A percentile compares a stretch with the other conserved stretches of the same genome.
Conservation (phyloP, 2,797 vertebrate species). For the Dallia pectoralis region DNA sequence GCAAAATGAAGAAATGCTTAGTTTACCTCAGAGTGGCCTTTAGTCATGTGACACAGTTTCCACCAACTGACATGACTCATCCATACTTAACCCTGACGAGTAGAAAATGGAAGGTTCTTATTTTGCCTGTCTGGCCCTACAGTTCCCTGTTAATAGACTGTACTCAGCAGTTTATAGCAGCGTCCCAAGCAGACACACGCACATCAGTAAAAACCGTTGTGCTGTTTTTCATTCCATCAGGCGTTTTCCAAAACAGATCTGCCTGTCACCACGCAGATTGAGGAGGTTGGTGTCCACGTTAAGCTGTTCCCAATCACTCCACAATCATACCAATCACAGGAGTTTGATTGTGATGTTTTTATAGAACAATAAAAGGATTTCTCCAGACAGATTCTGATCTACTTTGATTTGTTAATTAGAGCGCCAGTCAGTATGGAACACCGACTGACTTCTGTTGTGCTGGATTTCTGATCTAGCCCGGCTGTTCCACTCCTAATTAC, state of each 20-base stretch:
- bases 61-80: too few species aligned
- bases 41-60: too few species aligned
- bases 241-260: not conserved
- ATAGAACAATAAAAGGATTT: not conserved
- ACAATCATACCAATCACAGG: not conserved
- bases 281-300: not conserved
- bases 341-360: not conserved
- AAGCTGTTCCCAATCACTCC: conserved; percentile 1
- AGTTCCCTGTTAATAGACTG: not conserved
- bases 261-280: not conserved
- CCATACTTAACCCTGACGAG: too few species aligned
- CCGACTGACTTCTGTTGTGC: not conserved
- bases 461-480: not conserved
- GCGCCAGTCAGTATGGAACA: not conserved
- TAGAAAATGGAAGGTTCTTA: too few species aligned
- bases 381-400: not conserved
- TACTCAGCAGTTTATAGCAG: not conserved
- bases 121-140: too few species aligned
- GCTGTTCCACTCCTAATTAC: not conserved
- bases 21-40: too few species aligned
- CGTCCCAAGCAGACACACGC: not conserved
- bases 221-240: not conserved
- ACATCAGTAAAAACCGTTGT: not conserved
- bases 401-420: not conserved
- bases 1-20: too few species aligned